phyloP scores from a whole-genome alignment of 1,140 invertebrate species.

The Augochlora pura region DNA sequence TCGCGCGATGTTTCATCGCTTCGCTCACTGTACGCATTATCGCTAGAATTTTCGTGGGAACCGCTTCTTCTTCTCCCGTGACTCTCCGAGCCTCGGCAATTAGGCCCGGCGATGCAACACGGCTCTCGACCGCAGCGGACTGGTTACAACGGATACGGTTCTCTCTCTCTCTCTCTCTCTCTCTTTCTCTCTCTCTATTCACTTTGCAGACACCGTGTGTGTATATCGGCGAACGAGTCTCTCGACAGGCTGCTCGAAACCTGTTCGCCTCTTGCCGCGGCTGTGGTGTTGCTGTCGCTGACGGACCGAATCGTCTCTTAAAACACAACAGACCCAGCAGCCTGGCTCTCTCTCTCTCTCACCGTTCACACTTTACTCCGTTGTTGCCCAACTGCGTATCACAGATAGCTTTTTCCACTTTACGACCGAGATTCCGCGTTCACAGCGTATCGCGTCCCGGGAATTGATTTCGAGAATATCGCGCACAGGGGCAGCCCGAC shows the following conservation, averaged over 20 bases:
- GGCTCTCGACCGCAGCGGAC: background rate
- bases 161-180: too few relatives aligned
- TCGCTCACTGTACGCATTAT: conserved; percentile 65
- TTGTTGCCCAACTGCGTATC: background rate
- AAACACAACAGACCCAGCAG: too few relatives aligned
- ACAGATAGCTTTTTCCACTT: background rate
- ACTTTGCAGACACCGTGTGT: background rate
- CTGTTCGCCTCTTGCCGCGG: too few relatives aligned
- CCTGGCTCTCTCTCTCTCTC: too few relatives aligned
- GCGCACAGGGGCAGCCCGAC: too few relatives aligned
- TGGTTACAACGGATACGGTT: too few relatives aligned
- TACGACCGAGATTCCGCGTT: background rate
- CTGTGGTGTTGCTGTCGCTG: too few relatives aligned
- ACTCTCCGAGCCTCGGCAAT: background rate
- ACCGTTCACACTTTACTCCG: background rate
- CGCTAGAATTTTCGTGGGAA: conserved; percentile 44
- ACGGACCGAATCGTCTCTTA: too few relatives aligned
- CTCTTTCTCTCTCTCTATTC: background rate
- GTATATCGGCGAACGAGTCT: background rate
- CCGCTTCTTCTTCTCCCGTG: background rate
- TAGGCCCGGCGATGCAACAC: too few relatives aligned
- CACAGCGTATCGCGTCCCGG: too few relatives aligned
- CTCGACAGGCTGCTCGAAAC: too few relatives aligned
- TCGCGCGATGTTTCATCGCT: conserved; percentile 65
- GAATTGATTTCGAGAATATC: too few relatives aligned